phyloP scores from a whole-genome alignment of 2,888 invertebrate genomes.

The Drosophila dives region DNA sequence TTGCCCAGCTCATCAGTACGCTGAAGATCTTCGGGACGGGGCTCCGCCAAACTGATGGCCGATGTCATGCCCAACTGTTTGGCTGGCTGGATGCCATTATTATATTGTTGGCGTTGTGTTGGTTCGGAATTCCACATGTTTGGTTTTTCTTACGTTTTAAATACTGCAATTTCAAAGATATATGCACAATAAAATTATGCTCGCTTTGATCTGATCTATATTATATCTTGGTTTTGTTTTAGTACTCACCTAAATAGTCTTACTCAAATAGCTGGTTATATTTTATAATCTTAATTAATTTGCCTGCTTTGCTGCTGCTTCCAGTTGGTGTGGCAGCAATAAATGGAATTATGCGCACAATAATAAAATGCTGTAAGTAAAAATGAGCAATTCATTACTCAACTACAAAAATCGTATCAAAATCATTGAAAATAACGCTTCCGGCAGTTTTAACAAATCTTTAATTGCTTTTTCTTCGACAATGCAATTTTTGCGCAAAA shows the following conservation, averaged over 20 bases:
- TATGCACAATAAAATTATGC: conserved; percentile 3
- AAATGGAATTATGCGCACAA: conserved; percentile 74
- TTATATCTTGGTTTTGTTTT: accelerated
- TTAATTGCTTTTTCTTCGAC: conserved; percentile 12
- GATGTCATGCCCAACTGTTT: conserved; percentile 94
- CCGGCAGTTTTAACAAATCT: conserved; percentile 22
- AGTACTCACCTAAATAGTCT: conserved; percentile 58
- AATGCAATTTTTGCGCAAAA: conserved; percentile 24
- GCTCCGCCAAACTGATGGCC: conserved; percentile 94
- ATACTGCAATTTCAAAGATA: conserved; percentile 40
- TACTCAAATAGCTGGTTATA: conserved; percentile 29
- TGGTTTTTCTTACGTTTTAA: conserved; percentile 58
- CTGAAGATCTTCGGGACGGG: conserved; percentile 89
- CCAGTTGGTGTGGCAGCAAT: conserved; percentile 41
- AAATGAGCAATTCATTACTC: background rate
- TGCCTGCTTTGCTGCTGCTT: conserved; percentile 38
- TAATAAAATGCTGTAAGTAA: conserved; percentile 69
- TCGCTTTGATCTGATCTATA: background rate
- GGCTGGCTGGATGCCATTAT: conserved; percentile 75
- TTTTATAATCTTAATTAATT: conserved; percentile 40
- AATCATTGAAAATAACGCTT: conserved; percentile 18
- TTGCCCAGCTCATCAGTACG: conserved; percentile 90
- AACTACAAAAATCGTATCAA: conserved; percentile 12
- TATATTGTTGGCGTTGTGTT: conserved; percentile 71
- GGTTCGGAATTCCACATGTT: conserved; percentile 84